Base-by-base conservation (phyloP, 2,113 vertebrate species). In the Globicephala melas region DNA sequence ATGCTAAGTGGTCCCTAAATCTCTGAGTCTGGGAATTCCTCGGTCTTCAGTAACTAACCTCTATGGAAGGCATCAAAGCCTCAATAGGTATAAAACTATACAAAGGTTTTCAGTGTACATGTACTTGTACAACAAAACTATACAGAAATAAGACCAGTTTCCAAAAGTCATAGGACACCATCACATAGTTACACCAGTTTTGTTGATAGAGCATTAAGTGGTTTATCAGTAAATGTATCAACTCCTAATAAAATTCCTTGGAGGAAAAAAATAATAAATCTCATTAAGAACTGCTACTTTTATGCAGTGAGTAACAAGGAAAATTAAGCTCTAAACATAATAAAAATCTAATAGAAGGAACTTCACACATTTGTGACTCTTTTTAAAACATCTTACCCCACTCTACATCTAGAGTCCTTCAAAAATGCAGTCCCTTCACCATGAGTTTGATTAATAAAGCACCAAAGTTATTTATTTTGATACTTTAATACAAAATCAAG, bases 311-410 rank as follows among this genome's bases (percentile, higher is more conserved):
- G 26, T 80, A 44, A 81, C 6, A 89, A 50, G 20, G 80, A 84
- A 85, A 84, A 88, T n/a, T 81, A 95, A 94, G 44, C 13, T 88
- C 31, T 74, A 92, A 86, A 77, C 33, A 81, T 80, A 89, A 93
- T 82, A 76, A 94, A 96, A 95, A 92, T 55, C 68, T 89, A 82
- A 44, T 36, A 91, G 63, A 41, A 53, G 50, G 23, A 94, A 83
- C 17, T 31, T 97, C 53, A 41, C 28, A 10, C 8, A 68, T 55
- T 79, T 87, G 33, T 76, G 63, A 74, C 33, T 85, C 15, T 91
- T 67, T 89, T 86, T 73, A 89, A 89, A 94, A 89, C 47, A 89
- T 55, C 88, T 71, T 62, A 55, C 79, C 70, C 26, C n/a, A 53
- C 3, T 84, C n/a, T 17, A 89, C 13, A 76, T 38, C 82, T 96